Evolutionary conservation across 2,888 invertebrate genomes (phyloP), one percentile per base, ranked within the genome.

Genomic region (Molorchus minor): DNA sequence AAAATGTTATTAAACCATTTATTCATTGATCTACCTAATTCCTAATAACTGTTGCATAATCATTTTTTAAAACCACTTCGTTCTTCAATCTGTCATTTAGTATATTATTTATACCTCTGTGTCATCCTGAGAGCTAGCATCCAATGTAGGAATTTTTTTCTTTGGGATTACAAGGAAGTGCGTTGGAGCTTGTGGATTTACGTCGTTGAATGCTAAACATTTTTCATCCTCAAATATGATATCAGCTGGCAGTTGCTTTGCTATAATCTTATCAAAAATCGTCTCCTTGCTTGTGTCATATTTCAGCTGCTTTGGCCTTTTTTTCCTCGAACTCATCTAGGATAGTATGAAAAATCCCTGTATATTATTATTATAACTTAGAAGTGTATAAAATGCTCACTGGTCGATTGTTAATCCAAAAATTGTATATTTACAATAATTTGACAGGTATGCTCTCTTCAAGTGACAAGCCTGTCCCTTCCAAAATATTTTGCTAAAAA

Each of bases 101-200:
- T 21, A 0, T 38, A 2, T 12, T 30, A 17, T 71, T 20, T 61
- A 25, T 73, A 78, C 80, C 40, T 77, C 70, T 66, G 85, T 82
- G 69, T 84, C 86, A 0, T 75, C 77, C 30, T 85, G 84, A 1
- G 82, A 82, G 20, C 87, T 86, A 63, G 87, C 85, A 64, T 85
- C 84, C 33, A 94, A 75, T 74, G 85, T 84, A 0, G 87, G 79
- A 62, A 94, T 90, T 45, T 86, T 82, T 67, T 86, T 85, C 77
- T 91, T 92, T 0, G 94, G 94, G 64, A 94, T 91, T 3, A 94
- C 91, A 3, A 94, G 82, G 75, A 94, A 93, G 79, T 94, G 94
- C 0, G 87, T 86, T 0, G 94, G 94, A 0, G 93, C 94, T 77
- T 93, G 92, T 0, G 93, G 92, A 33, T 84, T 81, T 2, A 92